A percentile compares a stretch with the other conserved stretches of the same genome.
Evolutionary conservation across 2,888 invertebrate genomes (phyloP).

Genomic region (Pollenia labialis): DNA sequence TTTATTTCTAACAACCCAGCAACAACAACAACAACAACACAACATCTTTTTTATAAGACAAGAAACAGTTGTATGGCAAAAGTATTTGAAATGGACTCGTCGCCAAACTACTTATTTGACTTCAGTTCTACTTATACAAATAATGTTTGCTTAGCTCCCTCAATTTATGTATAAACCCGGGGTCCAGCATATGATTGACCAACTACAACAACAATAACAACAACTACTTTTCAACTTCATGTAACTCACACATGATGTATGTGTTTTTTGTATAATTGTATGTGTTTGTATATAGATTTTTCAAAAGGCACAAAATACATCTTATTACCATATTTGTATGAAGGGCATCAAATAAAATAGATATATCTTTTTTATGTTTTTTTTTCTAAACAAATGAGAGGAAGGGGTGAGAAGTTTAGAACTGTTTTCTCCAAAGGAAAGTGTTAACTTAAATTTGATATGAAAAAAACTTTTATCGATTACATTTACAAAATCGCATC

Average conservation of each 20-base stretch:
- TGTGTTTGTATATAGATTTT: conserved; percentile 19
- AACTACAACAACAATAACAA: conserved; percentile 39
- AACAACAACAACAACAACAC: background rate
- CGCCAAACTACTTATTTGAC: conserved; percentile 66
- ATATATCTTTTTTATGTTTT: conserved; percentile 20
- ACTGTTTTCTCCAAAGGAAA: background rate
- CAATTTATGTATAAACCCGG: conserved; percentile 45
- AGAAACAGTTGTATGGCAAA: conserved; percentile 34
- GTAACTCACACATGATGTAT: conserved; percentile 49
- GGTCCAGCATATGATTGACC: conserved; percentile 52
- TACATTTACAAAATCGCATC: no score
- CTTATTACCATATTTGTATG: conserved; percentile 69
- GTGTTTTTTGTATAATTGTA: conserved; percentile 27
- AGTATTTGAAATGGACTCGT: conserved; percentile 70
- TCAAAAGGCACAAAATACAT: conserved; percentile 39
- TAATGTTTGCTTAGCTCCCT: conserved; percentile 60
- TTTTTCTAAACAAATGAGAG: background rate
- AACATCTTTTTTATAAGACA: conserved; percentile 51
- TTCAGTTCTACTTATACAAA: conserved; percentile 31
- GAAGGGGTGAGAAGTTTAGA: background rate
- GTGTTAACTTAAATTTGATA: no score
- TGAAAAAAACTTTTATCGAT: no score
- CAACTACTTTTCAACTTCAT: conserved; percentile 29
- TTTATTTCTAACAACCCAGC: conserved; percentile 33
- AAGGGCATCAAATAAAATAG: conserved; percentile 36